A percentile compares a stretch with the other conserved stretches of the same genome.
Conservation (phyloP, 2,888 invertebrate genomes). For the Drosophila limbata region DNA sequence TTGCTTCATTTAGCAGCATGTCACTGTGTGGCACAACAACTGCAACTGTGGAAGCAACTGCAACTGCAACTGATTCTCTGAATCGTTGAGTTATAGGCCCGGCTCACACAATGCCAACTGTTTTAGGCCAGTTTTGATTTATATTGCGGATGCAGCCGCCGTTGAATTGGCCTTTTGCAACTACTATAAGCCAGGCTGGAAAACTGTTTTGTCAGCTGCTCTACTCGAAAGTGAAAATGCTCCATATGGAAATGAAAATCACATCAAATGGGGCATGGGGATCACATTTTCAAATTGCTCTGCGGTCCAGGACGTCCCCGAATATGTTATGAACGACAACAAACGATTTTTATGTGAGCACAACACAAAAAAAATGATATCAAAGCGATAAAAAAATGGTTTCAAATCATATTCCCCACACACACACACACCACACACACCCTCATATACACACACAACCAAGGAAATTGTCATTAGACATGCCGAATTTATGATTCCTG, state of each 20-base stretch:
- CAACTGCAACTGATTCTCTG: slow-evolving; percentile 22
- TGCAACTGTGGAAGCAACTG: not conserved
- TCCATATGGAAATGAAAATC: not conserved
- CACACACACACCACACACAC: slow-evolving; percentile 9
- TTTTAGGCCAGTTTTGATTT: slow-evolving; percentile 70
- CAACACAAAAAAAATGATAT: slow-evolving; percentile 45
- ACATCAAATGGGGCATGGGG: no score
- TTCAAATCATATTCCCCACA: slow-evolving; percentile 33
- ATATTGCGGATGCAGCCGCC: slow-evolving; percentile 81
- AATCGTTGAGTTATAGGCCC: slow-evolving; percentile 55
- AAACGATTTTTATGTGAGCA: slow-evolving; percentile 63
- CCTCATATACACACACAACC: slow-evolving; percentile 8
- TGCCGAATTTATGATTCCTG: slow-evolving; percentile 83
- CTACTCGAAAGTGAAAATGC: slow-evolving; percentile 19
- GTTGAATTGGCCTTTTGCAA: slow-evolving; percentile 44
- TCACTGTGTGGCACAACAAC: slow-evolving; percentile 31
- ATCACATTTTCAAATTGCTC: slow-evolving; percentile 60
- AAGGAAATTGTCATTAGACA: slow-evolving; percentile 81
- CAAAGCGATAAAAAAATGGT: slow-evolving; percentile 57
- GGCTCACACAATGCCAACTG: slow-evolving; percentile 39
- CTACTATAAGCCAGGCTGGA: slow-evolving; percentile 21
- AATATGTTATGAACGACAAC: slow-evolving; percentile 47
- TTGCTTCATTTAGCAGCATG: slow-evolving; percentile 63
- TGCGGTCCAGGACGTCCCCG: slow-evolving; percentile 55
- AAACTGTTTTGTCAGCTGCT: slow-evolving; percentile 41